Conservation (phyloP, 2,113 vertebrate species). For the Rhadina sibilatrix region DNA sequence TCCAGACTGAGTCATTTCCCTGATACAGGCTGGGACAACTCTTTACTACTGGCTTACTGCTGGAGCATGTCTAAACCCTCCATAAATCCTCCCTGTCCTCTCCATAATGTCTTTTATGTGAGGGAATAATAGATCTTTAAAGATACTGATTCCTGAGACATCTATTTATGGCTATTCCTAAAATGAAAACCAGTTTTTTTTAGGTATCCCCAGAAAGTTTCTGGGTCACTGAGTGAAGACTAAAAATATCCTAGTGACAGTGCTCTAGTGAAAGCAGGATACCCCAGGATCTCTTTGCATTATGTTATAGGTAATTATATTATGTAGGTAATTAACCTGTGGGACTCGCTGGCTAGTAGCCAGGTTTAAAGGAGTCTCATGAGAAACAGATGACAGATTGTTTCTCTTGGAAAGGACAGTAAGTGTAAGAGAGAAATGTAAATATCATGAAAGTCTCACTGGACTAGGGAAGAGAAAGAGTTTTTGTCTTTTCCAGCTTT, state of each 20-base stretch:
- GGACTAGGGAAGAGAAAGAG: neutral
- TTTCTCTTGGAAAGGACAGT: neutral
- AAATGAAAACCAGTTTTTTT: neutral
- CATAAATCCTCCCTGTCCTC: neutral
- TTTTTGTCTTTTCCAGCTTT: neutral
- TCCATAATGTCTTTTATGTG: neutral
- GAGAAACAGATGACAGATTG: neutral
- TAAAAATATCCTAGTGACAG: neutral
- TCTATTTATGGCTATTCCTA: neutral
- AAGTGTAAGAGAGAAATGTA: neutral
- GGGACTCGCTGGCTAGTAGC: neutral
- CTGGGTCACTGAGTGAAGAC: neutral
- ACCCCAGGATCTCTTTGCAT: neutral
- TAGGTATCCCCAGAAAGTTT: neutral
- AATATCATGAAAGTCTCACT: neutral
- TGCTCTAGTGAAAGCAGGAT: neutral
- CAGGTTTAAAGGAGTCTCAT: neutral
- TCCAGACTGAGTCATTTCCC: neutral
- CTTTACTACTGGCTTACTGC: neutral
- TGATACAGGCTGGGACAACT: neutral
- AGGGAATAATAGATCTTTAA: neutral
- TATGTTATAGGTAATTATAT: neutral
- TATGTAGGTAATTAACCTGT: neutral
- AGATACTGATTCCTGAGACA: neutral
- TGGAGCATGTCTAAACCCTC: neutral